Evolutionary conservation across 2,113 vertebrate genomes (phyloP).

Genomic region (Amblyopsis rosae): DNA sequence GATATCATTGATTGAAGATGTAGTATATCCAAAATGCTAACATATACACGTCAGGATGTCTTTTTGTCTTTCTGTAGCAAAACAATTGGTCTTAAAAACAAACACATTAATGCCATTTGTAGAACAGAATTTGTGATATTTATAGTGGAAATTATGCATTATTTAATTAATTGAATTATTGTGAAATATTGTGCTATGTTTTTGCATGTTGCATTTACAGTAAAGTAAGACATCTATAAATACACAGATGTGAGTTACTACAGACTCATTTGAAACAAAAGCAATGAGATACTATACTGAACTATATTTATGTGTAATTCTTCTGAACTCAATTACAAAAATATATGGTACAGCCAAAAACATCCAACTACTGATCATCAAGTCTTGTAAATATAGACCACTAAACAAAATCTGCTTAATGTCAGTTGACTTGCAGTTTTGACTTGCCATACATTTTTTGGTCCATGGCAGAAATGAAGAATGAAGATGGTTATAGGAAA

Average conservation of each 20-base stretch:
- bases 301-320: too few species aligned
- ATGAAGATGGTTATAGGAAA: not conserved
- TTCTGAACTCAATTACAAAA: too few species aligned
- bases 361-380: too few species aligned
- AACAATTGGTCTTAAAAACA: constrained; percentile 26
- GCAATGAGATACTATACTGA: too few species aligned
- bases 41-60: constrained; percentile 36
- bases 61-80: constrained; percentile 43
- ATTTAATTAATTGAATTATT: too few species aligned
- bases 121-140: constrained; percentile 16
- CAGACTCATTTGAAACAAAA: too few species aligned
- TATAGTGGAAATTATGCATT: not conserved
- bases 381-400: not conserved
- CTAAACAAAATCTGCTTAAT: constrained; percentile 10
- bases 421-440: constrained; percentile 14
- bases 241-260: too few species aligned
- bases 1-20: constrained; percentile 56
- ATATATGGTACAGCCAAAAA: too few species aligned
- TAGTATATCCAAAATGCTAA: constrained; percentile 53
- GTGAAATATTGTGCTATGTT: too few species aligned
- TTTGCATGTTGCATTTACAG: too few species aligned
- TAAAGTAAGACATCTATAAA: too few species aligned
- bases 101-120: constrained; percentile 2
- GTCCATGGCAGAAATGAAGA: not conserved
- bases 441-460: too few species aligned